These are phyloP conservation scores for Otolemur crassicaudatus DNA, from an alignment of 2,797 vertebrate species.

Conservation along the genomic window DNA sequence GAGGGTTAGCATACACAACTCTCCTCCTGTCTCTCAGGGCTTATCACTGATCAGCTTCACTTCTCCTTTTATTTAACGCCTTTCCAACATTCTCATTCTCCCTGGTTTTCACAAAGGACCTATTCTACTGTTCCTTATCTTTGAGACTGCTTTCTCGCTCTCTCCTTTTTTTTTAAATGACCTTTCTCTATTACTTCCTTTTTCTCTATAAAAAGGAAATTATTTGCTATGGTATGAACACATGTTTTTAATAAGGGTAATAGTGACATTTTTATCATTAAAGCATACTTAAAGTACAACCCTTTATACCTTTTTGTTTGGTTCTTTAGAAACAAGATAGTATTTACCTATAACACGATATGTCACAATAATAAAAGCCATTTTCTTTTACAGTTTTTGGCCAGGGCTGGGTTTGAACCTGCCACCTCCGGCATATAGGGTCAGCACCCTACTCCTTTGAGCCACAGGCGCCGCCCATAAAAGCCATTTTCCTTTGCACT, in stretches of 20 bases:
- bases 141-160: not conserved
- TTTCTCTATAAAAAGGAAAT: conserved; percentile 1
- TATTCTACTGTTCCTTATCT: conserved; percentile 37
- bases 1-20: fast-evolving
- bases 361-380: too few relatives aligned
- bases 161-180: not conserved
- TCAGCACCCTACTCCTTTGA: too few relatives aligned
- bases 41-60: not conserved
- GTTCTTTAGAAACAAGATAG: not conserved
- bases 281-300: not conserved
- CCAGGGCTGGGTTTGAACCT: too few relatives aligned
- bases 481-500: not conserved
- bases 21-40: not conserved
- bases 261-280: not conserved
- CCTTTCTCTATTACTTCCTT: not conserved
- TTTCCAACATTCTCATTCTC: not conserved
- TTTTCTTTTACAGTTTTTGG: not conserved
- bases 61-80: not conserved
- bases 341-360: not conserved
- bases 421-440: too few relatives aligned
- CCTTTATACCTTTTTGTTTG: not conserved
- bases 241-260: not conserved
- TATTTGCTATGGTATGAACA: not conserved
- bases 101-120: conserved; percentile 18
- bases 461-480: too few relatives aligned